Percentiles rank a stretch among this genome's conserved stretches.
These are phyloP conservation scores for Tinea trinotella DNA, from an alignment of 2,888 invertebrate genomes.

Conservation along the genomic window DNA sequence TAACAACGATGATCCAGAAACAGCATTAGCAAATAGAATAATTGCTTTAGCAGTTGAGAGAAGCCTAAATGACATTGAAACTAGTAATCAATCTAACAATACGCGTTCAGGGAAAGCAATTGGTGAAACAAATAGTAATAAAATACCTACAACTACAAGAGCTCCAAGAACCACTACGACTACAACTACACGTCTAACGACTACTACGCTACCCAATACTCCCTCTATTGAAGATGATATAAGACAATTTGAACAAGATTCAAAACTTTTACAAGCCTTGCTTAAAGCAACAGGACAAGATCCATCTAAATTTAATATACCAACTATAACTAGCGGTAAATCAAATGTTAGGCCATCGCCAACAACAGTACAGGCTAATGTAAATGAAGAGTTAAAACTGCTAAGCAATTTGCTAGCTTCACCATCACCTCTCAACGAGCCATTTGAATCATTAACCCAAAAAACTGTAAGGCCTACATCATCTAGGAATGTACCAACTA, in stretches of 20 bases:
- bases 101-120: slow-evolving; percentile 44
- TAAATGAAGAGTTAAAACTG: slow-evolving; percentile 43
- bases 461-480: slow-evolving; percentile 29
- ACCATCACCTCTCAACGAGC: slow-evolving; percentile 49
- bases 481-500: slow-evolving; percentile 25
- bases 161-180: slow-evolving; percentile 27
- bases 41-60: slow-evolving; percentile 69
- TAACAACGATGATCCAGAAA: slow-evolving; percentile 53
- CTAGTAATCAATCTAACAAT: slow-evolving; percentile 30
- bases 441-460: slow-evolving; percentile 45
- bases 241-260: slow-evolving; percentile 63
- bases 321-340: slow-evolving; percentile 33
- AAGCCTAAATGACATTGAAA: slow-evolving; percentile 59
- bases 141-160: slow-evolving; percentile 33
- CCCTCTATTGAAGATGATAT: slow-evolving; percentile 62
- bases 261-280: slow-evolving; percentile 58
- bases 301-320: slow-evolving; percentile 59
- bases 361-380: slow-evolving; percentile 33
- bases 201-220: slow-evolving; percentile 28
- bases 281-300: slow-evolving; percentile 63
- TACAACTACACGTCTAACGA: slow-evolving; percentile 29
- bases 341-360: slow-evolving; percentile 36
- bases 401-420: slow-evolving; percentile 51
- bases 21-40: slow-evolving; percentile 65
- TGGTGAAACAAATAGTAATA: slow-evolving; percentile 34